Evolutionary conservation across 2,113 vertebrate species (phyloP).

Genomic region (Butorides virescens): DNA sequence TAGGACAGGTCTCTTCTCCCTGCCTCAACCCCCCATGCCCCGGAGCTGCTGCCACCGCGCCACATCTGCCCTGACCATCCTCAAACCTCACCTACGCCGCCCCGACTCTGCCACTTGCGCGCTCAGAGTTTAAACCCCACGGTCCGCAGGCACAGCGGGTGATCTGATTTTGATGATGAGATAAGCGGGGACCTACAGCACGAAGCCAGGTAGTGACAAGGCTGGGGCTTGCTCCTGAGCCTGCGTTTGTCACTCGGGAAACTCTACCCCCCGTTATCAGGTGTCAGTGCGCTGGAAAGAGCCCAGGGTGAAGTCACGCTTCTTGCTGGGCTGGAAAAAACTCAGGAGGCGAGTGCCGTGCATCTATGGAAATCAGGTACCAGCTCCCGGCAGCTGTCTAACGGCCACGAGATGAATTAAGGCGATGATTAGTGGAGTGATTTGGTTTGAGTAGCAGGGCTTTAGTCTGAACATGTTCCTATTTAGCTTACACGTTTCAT

Average conservation of each 20-base stretch:
- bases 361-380: constrained; percentile 1
- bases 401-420: neutral
- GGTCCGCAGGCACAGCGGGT: neutral
- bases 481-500: constrained; percentile 38
- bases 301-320: neutral
- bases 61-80: neutral
- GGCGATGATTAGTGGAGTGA: constrained; percentile 21
- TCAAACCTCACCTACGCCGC: neutral
- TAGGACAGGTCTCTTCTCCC: neutral
- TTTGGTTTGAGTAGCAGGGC: constrained; percentile 26
- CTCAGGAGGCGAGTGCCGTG: accelerated
- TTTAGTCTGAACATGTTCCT: constrained; percentile 36
- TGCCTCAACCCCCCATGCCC: neutral
- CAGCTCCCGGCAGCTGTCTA: neutral
- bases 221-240: constrained; percentile 19
- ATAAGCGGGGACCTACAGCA: neutral
- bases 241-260: neutral
- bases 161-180: constrained; percentile 18
- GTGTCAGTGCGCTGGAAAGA: neutral
- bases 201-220: neutral
- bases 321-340: neutral
- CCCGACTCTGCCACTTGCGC: accelerated
- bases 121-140: neutral
- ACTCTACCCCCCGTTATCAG: neutral
- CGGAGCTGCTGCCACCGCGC: accelerated